Base-by-base conservation (phyloP, 1,140 invertebrate genomes). In the Druon quercuslanigerum region DNA sequence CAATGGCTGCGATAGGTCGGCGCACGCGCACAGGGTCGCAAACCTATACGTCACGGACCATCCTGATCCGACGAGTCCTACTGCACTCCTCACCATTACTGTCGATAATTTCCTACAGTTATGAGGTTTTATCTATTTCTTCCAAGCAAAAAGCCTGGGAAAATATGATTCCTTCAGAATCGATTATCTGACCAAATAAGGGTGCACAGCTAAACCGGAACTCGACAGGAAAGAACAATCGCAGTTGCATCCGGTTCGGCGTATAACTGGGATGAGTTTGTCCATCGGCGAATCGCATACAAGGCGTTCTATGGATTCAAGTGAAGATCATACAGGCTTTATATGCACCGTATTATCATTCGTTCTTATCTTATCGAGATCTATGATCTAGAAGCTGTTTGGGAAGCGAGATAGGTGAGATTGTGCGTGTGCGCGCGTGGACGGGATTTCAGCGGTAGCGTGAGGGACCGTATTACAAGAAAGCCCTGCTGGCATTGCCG, bases 341-440 rank as follows among this genome's bases (percentile, higher is more conserved):
- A 84, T 84, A 84, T 70, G 78, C 83, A 74, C 79, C 77, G 82
- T 75, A 76, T 78, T 77, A 79, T 73, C 83, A 25, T 71, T 71
- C 16, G 33, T 71, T 71, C 13, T 12, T 82, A 84, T 84, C 83
- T 84, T 84, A 84, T 84, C 82, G 77, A 52, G 76, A 83, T 83
- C 83, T 79, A 84, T 84, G 83, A 82, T 84, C 83, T 82, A 79
- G 79, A 80, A 80, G 78, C 77, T 78, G 77, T 83, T 82, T 82
- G 72, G 79, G 77, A 82, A 78, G 72, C 80, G 77, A 77, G 78
- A 77, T 76, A 75, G 54, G 51, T 25, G 19, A 51, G 19, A 70
- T 51, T 70, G 74, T 75, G 74, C 57, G 57, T 57, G 51, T 46
- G 51, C 54, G 73, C 73, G 73, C 56, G 73, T 75, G 73, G 73